Evolutionary conservation across 2,888 invertebrate genomes (phyloP).

Genomic region (Thumatha senex): DNA sequence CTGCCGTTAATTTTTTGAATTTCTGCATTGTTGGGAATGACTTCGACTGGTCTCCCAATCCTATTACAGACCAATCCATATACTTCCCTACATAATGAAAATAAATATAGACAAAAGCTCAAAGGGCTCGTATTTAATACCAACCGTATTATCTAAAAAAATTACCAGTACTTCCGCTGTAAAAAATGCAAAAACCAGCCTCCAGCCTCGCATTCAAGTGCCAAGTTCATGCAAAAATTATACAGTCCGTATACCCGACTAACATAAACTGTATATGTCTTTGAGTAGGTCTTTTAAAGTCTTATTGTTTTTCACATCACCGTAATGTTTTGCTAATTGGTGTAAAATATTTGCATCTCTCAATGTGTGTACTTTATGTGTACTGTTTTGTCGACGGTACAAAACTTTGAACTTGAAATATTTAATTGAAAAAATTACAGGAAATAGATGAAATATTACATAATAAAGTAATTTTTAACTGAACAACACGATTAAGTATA

Average conservation of each 20-base stretch:
- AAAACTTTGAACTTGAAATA: neutral
- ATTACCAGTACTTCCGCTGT: conserved; percentile 38
- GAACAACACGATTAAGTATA: too few relatives aligned
- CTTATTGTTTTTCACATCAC: conserved; percentile 52
- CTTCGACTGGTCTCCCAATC: too few relatives aligned
- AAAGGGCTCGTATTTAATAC: conserved; percentile 38
- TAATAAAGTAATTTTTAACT: too few relatives aligned
- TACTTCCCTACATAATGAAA: conserved; percentile 3
- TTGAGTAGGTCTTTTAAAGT: conserved; percentile 31
- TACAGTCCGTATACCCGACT: conserved; percentile 27
- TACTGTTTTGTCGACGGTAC: conserved; percentile 22
- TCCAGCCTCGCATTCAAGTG: conserved; percentile 35
- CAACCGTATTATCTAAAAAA: conserved; percentile 35
- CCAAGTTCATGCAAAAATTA: conserved; percentile 52
- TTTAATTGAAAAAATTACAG: too few relatives aligned
- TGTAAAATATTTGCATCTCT: conserved; percentile 50
- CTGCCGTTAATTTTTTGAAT: too few relatives aligned
- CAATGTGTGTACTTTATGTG: conserved; percentile 26
- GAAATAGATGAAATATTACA: too few relatives aligned
- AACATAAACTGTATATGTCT: conserved; percentile 28
- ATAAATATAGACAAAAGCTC: conserved; percentile 26
- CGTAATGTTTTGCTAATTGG: conserved; percentile 53
- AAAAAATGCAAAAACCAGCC: conserved; percentile 39
- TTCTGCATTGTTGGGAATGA: too few relatives aligned
- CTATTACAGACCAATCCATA: too few relatives aligned